Evolutionary conservation across 2,797 vertebrate genomes (phyloP).

Genomic region (Sphaeramia orbicularis): DNA sequence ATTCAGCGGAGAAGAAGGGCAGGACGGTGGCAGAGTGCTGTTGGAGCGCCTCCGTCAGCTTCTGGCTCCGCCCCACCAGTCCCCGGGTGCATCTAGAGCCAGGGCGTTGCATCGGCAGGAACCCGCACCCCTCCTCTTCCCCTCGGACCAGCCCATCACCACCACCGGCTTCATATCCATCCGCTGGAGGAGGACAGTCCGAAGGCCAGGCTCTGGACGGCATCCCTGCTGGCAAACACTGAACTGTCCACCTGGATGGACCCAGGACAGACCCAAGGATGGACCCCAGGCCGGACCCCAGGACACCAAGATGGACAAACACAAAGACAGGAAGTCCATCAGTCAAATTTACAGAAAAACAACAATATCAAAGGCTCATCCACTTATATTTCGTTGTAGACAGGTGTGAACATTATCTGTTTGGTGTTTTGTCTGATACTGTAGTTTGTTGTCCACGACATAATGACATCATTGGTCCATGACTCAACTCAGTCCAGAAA

Average conservation of each 20-base stretch:
- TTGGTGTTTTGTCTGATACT: too few relatives aligned
- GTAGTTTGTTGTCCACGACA: too few relatives aligned
- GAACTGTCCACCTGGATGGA: constrained; percentile 86
- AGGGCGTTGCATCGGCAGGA: not conserved
- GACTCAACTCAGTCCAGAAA: too few relatives aligned
- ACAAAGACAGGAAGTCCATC: too few relatives aligned
- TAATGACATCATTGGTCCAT: too few relatives aligned
- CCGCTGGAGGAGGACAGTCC: constrained; percentile 91
- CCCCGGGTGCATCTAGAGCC: constrained; percentile 17
- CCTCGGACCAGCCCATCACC: constrained; percentile 82
- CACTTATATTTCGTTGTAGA: too few relatives aligned
- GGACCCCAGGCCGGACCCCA: too few relatives aligned
- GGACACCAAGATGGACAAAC: too few relatives aligned
- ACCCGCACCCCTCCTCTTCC: constrained; percentile 26
- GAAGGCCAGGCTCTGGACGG: constrained; percentile 86
- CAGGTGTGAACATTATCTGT: too few relatives aligned
- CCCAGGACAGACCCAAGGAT: too few relatives aligned
- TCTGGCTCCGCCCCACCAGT: constrained; percentile 84
- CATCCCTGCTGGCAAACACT: constrained; percentile 78
- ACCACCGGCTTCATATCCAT: constrained; percentile 93
- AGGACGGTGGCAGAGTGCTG: constrained; percentile 85
- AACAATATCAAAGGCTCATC: too few relatives aligned
- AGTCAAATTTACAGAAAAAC: too few relatives aligned
- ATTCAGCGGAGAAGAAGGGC: constrained; percentile 90
- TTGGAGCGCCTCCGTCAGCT: constrained; percentile 86